Evolutionary conservation across 2,797 vertebrate genomes (phyloP), one percentile per base, ranked within the genome.

Genomic region (Hippocampus kuda): DNA sequence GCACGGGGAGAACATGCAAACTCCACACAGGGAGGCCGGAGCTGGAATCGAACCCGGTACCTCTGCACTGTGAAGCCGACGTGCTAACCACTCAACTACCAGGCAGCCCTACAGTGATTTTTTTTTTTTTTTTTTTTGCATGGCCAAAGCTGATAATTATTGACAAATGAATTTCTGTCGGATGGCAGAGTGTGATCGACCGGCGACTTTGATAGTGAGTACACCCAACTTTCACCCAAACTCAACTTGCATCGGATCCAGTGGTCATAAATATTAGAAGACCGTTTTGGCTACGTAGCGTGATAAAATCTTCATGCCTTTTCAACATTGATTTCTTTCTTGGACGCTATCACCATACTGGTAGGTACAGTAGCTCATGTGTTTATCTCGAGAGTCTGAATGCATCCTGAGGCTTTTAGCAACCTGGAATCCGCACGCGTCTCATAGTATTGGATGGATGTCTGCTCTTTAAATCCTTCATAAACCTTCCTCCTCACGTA

Each of bases 401-500:
- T 51, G 68, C 57, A 67, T 70, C 63, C 20, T n/a, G 18, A 16
- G n/a, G 60, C 24, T 18, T 65, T n/a, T 46, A 6, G 9, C 15
- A 48, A 24, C 15, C n/a, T 27, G 54, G 48, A 57, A 15, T 69
- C 53, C 63, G 41, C 68, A 68, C 30, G 67, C 5, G 20, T 56
- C 48, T 24, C 24, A 64, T n/a, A 22, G 16, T 42, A 41, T 65
- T 9, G 16, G 18, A 72, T 61, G 18, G 27, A 30, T 64, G 70
- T 42, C 51, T 60, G 46, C 66, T 73, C 26, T 72, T n/a, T 70
- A 68, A 71, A 77, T 66, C 59, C 67, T 69, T 18, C 59, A 26
- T 49, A 64, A 69, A 74, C 60, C 60, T 65, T 41, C 63, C 70
- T n/a, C n/a, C 46, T 68, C n/a, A n/a, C 65, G 63, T 48, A 26